Evolutionary conservation across 2,113 vertebrate species (phyloP), one percentile per base, ranked within the genome.

Genomic region (Nycticorax nycticorax): DNA sequence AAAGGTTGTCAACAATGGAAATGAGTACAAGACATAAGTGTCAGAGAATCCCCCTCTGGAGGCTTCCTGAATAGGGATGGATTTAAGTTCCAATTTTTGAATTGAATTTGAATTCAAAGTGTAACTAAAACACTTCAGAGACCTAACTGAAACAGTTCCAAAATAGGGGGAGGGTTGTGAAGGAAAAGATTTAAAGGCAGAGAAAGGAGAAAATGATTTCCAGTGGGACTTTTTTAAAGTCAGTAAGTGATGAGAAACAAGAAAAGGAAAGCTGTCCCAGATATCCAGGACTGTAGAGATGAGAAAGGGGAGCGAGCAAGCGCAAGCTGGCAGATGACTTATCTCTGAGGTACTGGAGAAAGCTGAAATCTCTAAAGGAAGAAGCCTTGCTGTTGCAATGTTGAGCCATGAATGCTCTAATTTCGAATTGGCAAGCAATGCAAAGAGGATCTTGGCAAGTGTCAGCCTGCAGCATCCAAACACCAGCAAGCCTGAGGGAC

Each of bases 301-400:
- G 30, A 60, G 10, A 57, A 79, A 24, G 5, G 8, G 8, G 26
- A 55, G 7, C 26, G 32, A 20, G 7, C 2, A 3, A 23, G 48
- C 0, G 1, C 9, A 37, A 59, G 30, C 64, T 56, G 33, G 35
- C 48, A 92, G 28, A 52, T 37, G 26, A n/a, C 0, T 0, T 6
- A 3, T 81, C 52, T 78, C 45, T 33, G n/a, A 83, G 35, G 48
- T 43, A 19, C 20, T 2, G 14, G 26, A 63, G 32, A n/a, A 43
- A 64, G 39, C 21, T 28, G 11, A 43, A 48, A 14, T 39, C 48
- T 47, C 53, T 32, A 3, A 37, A 33, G 48, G 13, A 77, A 43
- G 8, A 12, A 53, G 33, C 9, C 1, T 66, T 56, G 43, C 30
- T 80, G 18, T 4, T 22, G 48, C 1, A 11, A 35, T 4, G 43